Base-by-base conservation (phyloP, 2,113 vertebrate genomes). In the Neotragus pygmaeus region DNA sequence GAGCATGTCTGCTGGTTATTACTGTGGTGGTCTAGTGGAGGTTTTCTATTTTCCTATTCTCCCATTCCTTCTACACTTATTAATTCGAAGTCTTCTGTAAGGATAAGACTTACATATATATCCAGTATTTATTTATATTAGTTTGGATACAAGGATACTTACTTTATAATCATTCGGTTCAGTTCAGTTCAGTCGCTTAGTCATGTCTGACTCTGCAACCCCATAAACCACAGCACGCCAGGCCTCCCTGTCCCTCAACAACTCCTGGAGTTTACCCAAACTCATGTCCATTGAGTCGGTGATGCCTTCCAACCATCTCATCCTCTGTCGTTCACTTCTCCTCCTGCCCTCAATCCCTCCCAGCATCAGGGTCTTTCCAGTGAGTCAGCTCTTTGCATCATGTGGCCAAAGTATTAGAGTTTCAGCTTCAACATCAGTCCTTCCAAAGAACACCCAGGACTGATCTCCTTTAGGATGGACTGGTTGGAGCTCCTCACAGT, bases 241-340 rank as follows among this genome's bases (percentile, higher is more conserved):
- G 64, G 19, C 64, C 19, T 70, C 19, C 64, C 9, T 70, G 19
- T 70, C 64, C 64, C n/a, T 70, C 5, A 21, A 0, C 28, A 62
- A 23, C 64, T 70, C 64, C 64, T 23, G 4, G n/a, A 70, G 19
- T 70, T 36, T 5, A 70, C 19, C n/a, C n/a, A 36, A 36, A 70
- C 64, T 70, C 64, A 36, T 1, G 19, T 36, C n/a, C 17, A 36
- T 36, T 70, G 9, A 36, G n/a, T 36, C 2, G 0, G 5, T 23
- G n/a, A 36, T 23, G 19, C 64, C 64, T 36, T 70, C n/a, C n/a
- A 70, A 6, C 64, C 17, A 36, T 70, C 64, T 70, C 64, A 70
- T 36, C 64, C n/a, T 36, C 4, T 12, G 19, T 70, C 2, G 0
- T 70, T 19, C n/a, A 9, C 64, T 70, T 70, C n/a, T 36, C 33